Conservation (phyloP, 2,888 invertebrate species). For the Plusia festucae region DNA sequence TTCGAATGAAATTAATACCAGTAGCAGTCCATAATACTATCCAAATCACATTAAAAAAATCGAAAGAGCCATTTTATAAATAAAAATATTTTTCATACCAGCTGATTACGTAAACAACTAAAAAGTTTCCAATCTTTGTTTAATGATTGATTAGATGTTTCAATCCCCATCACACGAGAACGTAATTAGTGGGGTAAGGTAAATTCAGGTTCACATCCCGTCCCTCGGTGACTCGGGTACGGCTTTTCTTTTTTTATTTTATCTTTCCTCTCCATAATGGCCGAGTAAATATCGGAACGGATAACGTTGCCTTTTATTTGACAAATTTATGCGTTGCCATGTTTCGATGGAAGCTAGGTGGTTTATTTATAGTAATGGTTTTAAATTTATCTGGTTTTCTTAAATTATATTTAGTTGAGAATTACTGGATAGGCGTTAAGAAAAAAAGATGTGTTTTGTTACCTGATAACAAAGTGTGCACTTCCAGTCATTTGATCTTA, state of each 20-base stretch:
- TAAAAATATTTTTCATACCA: too few species aligned
- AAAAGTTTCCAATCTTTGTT: not conserved
- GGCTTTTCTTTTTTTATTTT: conserved; percentile 2
- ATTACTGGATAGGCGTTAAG: not conserved
- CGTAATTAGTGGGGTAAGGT: not conserved
- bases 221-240: not conserved
- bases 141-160: conserved; percentile 4
- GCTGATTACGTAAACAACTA: not conserved
- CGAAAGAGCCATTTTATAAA: too few species aligned
- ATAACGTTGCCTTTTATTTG: not conserved
- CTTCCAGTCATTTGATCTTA: too few species aligned
- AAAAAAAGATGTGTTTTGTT: too few species aligned
- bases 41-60: too few species aligned
- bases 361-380: not conserved
- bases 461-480: too few species aligned
- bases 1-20: too few species aligned
- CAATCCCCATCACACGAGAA: not conserved
- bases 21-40: too few species aligned
- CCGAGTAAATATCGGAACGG: not conserved
- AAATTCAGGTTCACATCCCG: not conserved
- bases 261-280: not conserved
- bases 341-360: not conserved
- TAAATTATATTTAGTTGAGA: not conserved
- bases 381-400: not conserved
- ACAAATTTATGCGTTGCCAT: conserved; percentile 4